Evolutionary conservation across 2,797 vertebrate genomes (phyloP).

Genomic region (Danio tinwini): DNA sequence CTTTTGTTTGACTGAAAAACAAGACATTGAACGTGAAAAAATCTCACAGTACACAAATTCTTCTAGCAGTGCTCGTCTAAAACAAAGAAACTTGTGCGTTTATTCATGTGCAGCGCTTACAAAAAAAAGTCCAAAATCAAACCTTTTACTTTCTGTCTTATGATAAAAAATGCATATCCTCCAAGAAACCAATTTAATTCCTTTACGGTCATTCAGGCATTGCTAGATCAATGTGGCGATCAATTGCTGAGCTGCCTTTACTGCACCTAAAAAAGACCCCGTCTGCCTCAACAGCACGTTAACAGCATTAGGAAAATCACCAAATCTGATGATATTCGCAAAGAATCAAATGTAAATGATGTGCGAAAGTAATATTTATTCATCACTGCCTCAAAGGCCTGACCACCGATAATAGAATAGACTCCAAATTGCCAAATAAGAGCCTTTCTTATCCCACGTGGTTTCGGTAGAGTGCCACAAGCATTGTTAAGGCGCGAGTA

Average conservation of each 20-base stretch:
- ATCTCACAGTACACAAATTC: conserved; percentile 8
- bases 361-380: conserved; percentile 81
- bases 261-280: conserved; percentile 1
- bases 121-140: conserved; percentile 65
- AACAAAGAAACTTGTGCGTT: conserved; percentile 26
- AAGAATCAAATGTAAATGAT: conserved; percentile 71
- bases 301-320: conserved; percentile 6
- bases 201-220: conserved; percentile 78
- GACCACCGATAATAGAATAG: conserved; percentile 72
- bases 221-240: conserved; percentile 79
- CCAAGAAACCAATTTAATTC: conserved; percentile 82
- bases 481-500: conserved; percentile 77
- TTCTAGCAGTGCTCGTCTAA: not conserved
- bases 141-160: conserved; percentile 65
- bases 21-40: not conserved
- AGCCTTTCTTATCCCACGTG: conserved; percentile 62
- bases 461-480: conserved; percentile 78
- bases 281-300: not conserved
- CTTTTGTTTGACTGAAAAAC: not conserved
- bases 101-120: conserved; percentile 52
- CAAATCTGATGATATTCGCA: conserved; percentile 29
- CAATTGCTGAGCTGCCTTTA: conserved; percentile 78
- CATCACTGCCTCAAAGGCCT: conserved; percentile 73
- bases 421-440: conserved; percentile 75
- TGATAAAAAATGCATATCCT: conserved; percentile 81